Base-by-base conservation (phyloP, 1,140 invertebrate genomes). In the Lasioglossum albipes region DNA sequence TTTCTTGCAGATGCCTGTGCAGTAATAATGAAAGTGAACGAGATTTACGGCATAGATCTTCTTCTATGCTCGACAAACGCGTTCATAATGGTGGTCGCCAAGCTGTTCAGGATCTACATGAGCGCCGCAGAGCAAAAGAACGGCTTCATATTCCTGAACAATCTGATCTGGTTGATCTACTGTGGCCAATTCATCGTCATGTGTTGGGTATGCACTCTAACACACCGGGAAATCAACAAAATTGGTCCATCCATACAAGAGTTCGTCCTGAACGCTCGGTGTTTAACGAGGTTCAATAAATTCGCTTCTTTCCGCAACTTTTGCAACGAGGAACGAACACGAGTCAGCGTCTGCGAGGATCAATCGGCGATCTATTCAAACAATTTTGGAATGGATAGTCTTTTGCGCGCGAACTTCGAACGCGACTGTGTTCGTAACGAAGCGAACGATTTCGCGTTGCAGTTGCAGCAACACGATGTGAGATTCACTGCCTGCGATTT, bases 71-170 rank as follows among this genome's bases (percentile, higher is more conserved):
- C 89, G 7, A 82, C 88, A 2, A 91, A 90, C 69, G 79, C 88
- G n/a, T 91, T 91, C 61, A 88, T 87, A 12, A 90, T 89, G 89
- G 84, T 90, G 0, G 85, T 91, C 2, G 84, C 87, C 6, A 90
- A 89, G 4, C 73, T 91, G 1, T 91, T 91, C 41, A 84, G 90
- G 13, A 90, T 91, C 59, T 91, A 90, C 64, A 91, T 90, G 88
- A 81, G 90, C 13, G 87, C 89, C 10, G 89, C 85, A 1, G 90
- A 91, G 18, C 64, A 73, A 7, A 88, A 88, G 49, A 81, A 75
- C 36, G 71, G 57, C 4, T 91, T 90, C 36, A 90, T 91, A 66
- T 61, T 90, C 22, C 84, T 91, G 62, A 91, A 91, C 64, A 90
- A 91, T 42, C 70, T 90, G 0, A 86, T 91, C 49, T 91, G 90